These are phyloP conservation scores for Cladopsammia gracilis DNA, from an alignment of 64 coral and sea anemone genomes.

Conservation along the genomic window DNA sequence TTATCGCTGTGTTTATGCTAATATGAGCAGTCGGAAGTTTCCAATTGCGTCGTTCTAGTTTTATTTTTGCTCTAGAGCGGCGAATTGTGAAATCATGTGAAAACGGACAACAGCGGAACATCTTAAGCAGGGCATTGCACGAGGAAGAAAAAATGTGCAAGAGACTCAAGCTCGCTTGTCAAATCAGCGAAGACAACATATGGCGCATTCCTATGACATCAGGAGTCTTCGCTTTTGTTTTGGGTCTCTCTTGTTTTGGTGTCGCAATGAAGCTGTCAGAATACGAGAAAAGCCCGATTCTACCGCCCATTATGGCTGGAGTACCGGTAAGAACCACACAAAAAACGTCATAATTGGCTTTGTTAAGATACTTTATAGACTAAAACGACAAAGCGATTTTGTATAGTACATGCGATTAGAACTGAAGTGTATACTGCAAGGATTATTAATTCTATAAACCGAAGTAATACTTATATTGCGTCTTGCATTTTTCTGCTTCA, in stretches of 20 bases:
- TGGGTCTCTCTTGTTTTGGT: constrained; percentile 55
- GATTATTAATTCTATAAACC: background rate
- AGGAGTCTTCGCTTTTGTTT: constrained; percentile 6
- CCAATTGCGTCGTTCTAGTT: too few relatives aligned
- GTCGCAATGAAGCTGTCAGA: constrained; percentile 59
- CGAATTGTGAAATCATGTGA: background rate
- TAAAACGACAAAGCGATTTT: background rate
- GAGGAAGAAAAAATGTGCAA: background rate
- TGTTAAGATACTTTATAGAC: background rate
- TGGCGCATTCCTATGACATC: constrained; percentile 28
- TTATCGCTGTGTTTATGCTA: background rate
- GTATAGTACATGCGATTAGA: too few relatives aligned
- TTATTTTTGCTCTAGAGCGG: too few relatives aligned
- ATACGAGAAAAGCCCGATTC: constrained; percentile 26
- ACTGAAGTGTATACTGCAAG: too few relatives aligned
- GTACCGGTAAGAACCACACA: constrained; percentile 38
- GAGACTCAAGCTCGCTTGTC: background rate
- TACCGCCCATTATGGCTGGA: constrained; percentile 46
- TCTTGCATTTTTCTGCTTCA: background rate
- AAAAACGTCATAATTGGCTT: background rate
- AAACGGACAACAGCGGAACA: background rate
- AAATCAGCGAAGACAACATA: background rate
- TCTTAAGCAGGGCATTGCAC: background rate
- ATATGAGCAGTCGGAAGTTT: background rate
- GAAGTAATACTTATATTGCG: background rate